A percentile compares a stretch with the other conserved stretches of the same genome.
Evolutionary conservation across 1,140 invertebrate species (phyloP).

Genomic region (Drosophila bifasciata): DNA sequence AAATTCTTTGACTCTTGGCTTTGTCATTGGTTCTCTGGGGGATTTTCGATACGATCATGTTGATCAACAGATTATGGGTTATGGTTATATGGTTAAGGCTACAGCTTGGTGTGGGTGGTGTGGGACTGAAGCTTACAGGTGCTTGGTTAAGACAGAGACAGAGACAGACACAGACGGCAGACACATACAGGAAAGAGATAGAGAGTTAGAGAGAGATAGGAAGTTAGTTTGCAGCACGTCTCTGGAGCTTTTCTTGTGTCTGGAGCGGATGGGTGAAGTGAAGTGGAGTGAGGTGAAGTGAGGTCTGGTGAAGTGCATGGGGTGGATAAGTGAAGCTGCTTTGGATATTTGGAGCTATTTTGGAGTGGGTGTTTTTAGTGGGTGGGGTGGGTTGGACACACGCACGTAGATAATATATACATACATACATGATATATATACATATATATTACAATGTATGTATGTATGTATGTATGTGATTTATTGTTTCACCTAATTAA

Average conservation of each 20-base stretch:
- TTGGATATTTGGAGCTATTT: no score
- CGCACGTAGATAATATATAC: constrained; percentile 27
- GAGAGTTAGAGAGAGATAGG: background rate
- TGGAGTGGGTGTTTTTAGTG: no score
- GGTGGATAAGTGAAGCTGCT: no score
- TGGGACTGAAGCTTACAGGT: constrained; percentile 1
- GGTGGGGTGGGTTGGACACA: constrained; percentile 6
- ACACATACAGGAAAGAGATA: background rate
- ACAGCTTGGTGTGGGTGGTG: constrained; percentile 2
- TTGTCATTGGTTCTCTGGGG: constrained; percentile 19
- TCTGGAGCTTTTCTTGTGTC: background rate
- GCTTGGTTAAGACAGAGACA: constrained; percentile 14
- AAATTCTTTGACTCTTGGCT: constrained; percentile 53
- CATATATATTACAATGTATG: constrained; percentile 11
- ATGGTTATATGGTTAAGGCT: constrained; percentile 13
- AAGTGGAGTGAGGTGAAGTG: no score
- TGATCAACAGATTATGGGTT: constrained; percentile 11
- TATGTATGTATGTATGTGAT: constrained; percentile 23
- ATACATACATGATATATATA: no score
- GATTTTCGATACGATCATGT: constrained; percentile 1
- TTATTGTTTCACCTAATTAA: constrained; percentile 40
- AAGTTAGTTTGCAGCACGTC: background rate
- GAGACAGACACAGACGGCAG: constrained; percentile 3
- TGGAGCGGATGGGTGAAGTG: no score
- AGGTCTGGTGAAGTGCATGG: no score